Conservation (phyloP, 2,888 invertebrate species). For the Scrobipalpa costella region DNA sequence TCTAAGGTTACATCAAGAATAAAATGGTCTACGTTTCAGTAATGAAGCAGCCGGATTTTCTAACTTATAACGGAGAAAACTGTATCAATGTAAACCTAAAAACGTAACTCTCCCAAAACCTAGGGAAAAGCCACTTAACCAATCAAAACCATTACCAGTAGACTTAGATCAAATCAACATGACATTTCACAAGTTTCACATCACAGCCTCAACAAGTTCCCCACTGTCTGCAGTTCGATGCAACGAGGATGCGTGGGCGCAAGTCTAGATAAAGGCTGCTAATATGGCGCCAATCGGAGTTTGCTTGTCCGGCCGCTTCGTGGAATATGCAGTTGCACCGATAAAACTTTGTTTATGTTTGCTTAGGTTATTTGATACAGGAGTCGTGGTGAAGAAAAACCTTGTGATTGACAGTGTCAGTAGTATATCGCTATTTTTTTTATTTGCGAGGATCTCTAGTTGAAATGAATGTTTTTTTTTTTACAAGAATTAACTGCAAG, state of each 20-base stretch:
- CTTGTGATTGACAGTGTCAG: neutral
- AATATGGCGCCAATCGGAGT: constrained; percentile 2
- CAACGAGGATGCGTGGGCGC: constrained; percentile 2
- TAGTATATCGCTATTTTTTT: neutral
- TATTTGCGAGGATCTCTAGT: neutral
- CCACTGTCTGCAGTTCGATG: neutral
- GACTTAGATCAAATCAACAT: neutral
- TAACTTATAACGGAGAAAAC: too few species aligned
- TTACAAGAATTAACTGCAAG: too few species aligned
- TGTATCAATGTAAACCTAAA: too few species aligned
- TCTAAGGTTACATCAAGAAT: too few species aligned
- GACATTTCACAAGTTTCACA: neutral
- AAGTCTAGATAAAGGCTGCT: neutral
- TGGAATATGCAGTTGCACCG: neutral
- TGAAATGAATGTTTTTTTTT: too few species aligned
- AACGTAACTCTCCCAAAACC: too few species aligned
- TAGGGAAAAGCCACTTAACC: neutral
- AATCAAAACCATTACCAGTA: neutral
- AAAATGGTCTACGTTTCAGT: too few species aligned
- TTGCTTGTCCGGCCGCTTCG: constrained; percentile 9
- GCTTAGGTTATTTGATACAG: constrained; percentile 1
- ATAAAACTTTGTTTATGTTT: constrained; percentile 6
- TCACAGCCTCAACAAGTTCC: neutral
- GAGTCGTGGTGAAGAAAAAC: neutral
- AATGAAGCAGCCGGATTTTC: too few species aligned